A percentile compares a stretch with the other conserved stretches of the same genome.
Conservation (phyloP, 2,888 invertebrate species). For the Vanessa cardui region DNA sequence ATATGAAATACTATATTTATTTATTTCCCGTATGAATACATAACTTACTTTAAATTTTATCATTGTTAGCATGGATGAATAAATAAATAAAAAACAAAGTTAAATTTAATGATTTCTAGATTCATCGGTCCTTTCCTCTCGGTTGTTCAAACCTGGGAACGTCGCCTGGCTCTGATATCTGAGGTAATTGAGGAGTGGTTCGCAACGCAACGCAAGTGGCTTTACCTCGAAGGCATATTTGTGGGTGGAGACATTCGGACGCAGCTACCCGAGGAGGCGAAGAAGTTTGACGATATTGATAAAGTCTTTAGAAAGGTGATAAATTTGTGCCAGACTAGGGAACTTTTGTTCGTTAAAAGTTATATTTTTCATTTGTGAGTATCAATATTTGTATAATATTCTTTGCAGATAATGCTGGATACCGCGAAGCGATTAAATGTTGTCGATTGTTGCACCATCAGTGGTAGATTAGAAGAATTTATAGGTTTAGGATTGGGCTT, state of each 20-base stretch:
- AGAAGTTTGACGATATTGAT: slow-evolving; percentile 95
- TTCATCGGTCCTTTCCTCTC: slow-evolving; percentile 94
- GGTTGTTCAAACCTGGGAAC: slow-evolving; percentile 94
- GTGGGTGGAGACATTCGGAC: slow-evolving; percentile 93
- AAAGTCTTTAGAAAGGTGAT: slow-evolving; percentile 87
- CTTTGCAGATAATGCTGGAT: slow-evolving; percentile 90
- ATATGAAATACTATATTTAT: too few relatives aligned
- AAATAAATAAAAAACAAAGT: too few relatives aligned
- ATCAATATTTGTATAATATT: neutral
- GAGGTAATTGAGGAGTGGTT: slow-evolving; percentile 96
- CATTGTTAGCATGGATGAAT: too few relatives aligned
- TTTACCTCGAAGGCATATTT: slow-evolving; percentile 96
- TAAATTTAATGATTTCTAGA: slow-evolving; percentile 58
- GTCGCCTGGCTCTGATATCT: slow-evolving; percentile 88
- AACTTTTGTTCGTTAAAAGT: too few relatives aligned
- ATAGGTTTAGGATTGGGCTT: slow-evolving; percentile 87
- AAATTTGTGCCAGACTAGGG: too few relatives aligned
- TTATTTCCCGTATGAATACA: too few relatives aligned
- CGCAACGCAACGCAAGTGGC: slow-evolving; percentile 93
- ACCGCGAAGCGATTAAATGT: slow-evolving; percentile 91
- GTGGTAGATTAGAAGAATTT: slow-evolving; percentile 90
- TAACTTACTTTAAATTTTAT: too few relatives aligned
- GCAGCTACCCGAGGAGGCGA: slow-evolving; percentile 94
- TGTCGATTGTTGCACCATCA: slow-evolving; percentile 88
- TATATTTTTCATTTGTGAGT: neutral